phyloP scores from a whole-genome alignment of 2,888 invertebrate genomes.

The Thyatira batis region DNA sequence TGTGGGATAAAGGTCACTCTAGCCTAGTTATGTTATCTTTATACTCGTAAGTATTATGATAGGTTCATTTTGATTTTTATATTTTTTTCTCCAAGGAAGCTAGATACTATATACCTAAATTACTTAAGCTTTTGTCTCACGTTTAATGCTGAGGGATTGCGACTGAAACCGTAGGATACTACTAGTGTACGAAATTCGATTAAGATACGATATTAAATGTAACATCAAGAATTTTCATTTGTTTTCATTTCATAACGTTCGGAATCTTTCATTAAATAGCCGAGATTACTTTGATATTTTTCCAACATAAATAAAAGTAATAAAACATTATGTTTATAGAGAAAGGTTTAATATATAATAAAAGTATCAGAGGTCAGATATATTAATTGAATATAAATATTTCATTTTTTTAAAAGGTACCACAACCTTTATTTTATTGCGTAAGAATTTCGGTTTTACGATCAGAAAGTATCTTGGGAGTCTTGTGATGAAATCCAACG shows the following conservation, averaged over 20 bases:
- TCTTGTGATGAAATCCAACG: neutral
- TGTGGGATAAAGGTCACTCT: too few relatives aligned
- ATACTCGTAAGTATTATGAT: too few relatives aligned
- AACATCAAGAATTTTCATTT: neutral
- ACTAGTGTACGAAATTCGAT: neutral
- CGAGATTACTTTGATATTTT: neutral
- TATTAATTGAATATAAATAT: neutral
- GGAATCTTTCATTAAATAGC: constrained; percentile 35
- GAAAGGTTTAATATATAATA: neutral
- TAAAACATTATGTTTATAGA: neutral
- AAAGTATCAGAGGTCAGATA: neutral
- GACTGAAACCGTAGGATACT: too few relatives aligned
- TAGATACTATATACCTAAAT: too few relatives aligned
- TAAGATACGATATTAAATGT: neutral
- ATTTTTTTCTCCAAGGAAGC: too few relatives aligned
- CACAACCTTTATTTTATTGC: neutral
- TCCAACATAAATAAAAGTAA: neutral
- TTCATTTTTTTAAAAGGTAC: neutral
- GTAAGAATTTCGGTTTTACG: neutral
- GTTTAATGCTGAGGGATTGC: too few relatives aligned
- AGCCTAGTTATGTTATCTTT: too few relatives aligned
- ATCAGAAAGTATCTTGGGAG: neutral
- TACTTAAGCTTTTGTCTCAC: too few relatives aligned
- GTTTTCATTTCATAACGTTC: constrained; percentile 10
- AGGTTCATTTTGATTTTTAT: too few relatives aligned